Conservation (phyloP, 1,140 invertebrate genomes). For the Stenopsyche tienmushanensis region DNA sequence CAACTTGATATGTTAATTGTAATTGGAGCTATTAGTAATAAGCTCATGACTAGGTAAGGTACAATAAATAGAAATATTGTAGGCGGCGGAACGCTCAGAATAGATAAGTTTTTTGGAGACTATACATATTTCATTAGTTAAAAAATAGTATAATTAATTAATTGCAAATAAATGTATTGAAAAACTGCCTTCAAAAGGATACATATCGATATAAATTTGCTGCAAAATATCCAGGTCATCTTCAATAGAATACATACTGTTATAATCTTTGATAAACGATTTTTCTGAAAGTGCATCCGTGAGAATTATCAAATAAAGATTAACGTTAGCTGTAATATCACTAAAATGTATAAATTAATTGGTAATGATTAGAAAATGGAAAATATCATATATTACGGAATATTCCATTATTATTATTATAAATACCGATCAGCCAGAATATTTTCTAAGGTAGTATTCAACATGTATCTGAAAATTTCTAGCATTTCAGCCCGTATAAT, state of each 20-base stretch:
- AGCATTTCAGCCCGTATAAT: conserved; percentile 55
- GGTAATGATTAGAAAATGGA: conserved; percentile 4
- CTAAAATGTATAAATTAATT: conserved; percentile 46
- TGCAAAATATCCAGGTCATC: conserved; percentile 60
- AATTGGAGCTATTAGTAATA: too few species aligned
- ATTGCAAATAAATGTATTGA: too few species aligned
- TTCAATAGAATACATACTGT: conserved; percentile 62
- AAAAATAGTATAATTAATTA: too few species aligned
- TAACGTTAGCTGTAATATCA: conserved; percentile 54
- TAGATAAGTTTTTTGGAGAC: too few species aligned
- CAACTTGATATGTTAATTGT: too few species aligned
- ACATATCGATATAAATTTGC: conserved; percentile 64
- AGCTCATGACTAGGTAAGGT: too few species aligned
- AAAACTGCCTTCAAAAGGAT: too few species aligned
- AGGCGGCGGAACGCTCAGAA: too few species aligned
- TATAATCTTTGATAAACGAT: conserved; percentile 71
- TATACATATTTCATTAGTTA: too few species aligned
- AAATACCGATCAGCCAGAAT: conserved; percentile 43
- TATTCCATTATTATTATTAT: too few species aligned
- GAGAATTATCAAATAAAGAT: conserved; percentile 62
- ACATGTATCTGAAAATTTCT: conserved; percentile 52
- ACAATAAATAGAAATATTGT: too few species aligned
- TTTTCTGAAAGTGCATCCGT: conserved; percentile 64
- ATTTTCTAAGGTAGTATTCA: conserved; percentile 52
- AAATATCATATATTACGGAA: too few species aligned